Percentiles rank a stretch among this genome's conserved stretches.
These are phyloP conservation scores for Chironomus riparius DNA, from an alignment of 2,888 invertebrate species.

Conservation along the genomic window DNA sequence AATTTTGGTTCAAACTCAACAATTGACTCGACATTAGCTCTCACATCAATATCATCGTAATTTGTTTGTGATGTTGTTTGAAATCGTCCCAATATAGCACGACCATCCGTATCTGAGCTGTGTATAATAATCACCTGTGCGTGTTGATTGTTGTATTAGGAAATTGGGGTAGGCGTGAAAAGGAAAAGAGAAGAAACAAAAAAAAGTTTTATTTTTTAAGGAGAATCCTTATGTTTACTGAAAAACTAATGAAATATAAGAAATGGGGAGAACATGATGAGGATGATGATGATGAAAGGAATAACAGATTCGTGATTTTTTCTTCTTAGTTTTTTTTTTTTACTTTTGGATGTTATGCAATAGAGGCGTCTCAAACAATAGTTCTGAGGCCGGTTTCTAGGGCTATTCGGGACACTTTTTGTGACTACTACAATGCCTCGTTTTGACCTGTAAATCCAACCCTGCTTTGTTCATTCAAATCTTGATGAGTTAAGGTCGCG, in stretches of 20 bases:
- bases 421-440: no score
- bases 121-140: constrained; percentile 80
- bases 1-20: constrained; percentile 89
- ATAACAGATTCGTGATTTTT: neutral
- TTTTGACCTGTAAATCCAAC: no score
- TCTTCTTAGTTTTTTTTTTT: no score
- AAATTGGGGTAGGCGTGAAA: neutral
- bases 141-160: neutral
- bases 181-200: no score
- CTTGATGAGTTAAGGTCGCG: no score
- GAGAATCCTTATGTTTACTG: neutral
- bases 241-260: neutral
- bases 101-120: constrained; percentile 91
- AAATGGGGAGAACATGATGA: no score
- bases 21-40: constrained; percentile 85
- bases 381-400: no score
- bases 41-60: constrained; percentile 85
- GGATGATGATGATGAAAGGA: neutral
- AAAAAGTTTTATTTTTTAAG: no score
- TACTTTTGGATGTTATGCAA: no score
- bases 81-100: constrained; percentile 84
- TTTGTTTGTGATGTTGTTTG: constrained; percentile 88
- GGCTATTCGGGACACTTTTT: no score
- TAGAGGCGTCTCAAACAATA: no score
- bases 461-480: no score